Evolutionary conservation across 2,888 invertebrate genomes (phyloP).

Genomic region (Patella ulyssiponensis): DNA sequence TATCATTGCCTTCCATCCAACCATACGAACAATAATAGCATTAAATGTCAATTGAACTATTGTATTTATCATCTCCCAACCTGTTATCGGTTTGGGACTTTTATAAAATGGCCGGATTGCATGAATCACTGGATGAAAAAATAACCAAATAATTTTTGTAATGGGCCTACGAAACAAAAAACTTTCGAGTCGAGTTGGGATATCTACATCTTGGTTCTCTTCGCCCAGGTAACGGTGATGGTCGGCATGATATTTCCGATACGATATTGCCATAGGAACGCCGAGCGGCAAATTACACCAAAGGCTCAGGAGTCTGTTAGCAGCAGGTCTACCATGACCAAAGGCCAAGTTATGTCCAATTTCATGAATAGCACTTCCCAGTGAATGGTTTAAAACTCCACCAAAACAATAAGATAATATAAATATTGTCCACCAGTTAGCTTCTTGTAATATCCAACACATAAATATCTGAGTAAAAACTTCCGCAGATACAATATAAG

Average conservation of each 20-base stretch:
- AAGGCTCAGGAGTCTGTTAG: conserved; percentile 67
- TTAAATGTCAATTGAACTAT: conserved; percentile 61
- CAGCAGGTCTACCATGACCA: conserved; percentile 64
- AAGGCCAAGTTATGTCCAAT: conserved; percentile 72
- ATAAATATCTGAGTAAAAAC: conserved; percentile 54
- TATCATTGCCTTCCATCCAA: conserved; percentile 63
- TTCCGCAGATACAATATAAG: conserved; percentile 56
- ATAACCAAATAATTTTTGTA: conserved; percentile 69
- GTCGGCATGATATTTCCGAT: conserved; percentile 71
- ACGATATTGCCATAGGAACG: conserved; percentile 70
- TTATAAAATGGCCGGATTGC: conserved; percentile 69
- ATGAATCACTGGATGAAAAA: conserved; percentile 68
- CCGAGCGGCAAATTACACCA: conserved; percentile 69
- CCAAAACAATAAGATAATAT: conserved; percentile 63
- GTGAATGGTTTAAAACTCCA: conserved; percentile 69
- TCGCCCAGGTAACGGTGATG: conserved; percentile 71
- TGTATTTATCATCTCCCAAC: conserved; percentile 66
- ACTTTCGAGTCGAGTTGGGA: conserved; percentile 69
- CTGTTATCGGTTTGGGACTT: conserved; percentile 65
- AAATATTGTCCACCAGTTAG: conserved; percentile 60
- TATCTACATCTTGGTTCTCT: conserved; percentile 70
- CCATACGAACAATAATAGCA: conserved; percentile 50
- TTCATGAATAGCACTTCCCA: conserved; percentile 71
- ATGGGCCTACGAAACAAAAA: conserved; percentile 66
- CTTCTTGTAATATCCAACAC: conserved; percentile 58